Conservation (phyloP, 2,113 vertebrate species). For the Hippotragus niger region DNA sequence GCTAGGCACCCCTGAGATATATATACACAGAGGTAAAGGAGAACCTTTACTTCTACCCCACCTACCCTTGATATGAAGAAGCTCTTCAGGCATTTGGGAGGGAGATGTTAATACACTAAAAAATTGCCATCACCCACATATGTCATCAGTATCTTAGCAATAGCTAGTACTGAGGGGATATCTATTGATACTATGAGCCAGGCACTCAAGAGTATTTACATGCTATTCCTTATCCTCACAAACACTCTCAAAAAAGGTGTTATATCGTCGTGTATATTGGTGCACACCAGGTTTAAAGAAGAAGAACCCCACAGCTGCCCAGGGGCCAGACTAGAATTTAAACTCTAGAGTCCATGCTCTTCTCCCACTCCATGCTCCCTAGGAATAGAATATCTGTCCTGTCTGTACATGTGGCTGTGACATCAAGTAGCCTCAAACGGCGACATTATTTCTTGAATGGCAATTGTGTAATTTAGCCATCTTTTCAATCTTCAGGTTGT, state of each 20-base stretch:
- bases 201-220: background rate
- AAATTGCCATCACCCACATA: background rate
- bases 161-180: background rate
- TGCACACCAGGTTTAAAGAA: background rate
- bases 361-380: background rate
- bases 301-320: background rate
- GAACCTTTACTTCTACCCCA: background rate
- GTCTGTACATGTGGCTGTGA: background rate
- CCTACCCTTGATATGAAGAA: background rate
- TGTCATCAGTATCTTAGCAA: background rate
- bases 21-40: background rate
- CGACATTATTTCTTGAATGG: background rate
- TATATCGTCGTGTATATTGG: background rate
- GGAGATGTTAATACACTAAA: background rate
- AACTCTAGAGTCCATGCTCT: background rate
- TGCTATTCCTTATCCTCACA: background rate
- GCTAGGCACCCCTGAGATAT: background rate
- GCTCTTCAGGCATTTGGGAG: background rate
- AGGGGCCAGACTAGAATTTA: background rate
- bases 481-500: background rate
- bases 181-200: background rate
- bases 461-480: background rate
- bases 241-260: background rate
- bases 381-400: background rate
- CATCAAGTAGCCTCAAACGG: background rate